phyloP scores from a whole-genome alignment of 1,140 invertebrate genomes.

The Aphelinus atriplicis region DNA sequence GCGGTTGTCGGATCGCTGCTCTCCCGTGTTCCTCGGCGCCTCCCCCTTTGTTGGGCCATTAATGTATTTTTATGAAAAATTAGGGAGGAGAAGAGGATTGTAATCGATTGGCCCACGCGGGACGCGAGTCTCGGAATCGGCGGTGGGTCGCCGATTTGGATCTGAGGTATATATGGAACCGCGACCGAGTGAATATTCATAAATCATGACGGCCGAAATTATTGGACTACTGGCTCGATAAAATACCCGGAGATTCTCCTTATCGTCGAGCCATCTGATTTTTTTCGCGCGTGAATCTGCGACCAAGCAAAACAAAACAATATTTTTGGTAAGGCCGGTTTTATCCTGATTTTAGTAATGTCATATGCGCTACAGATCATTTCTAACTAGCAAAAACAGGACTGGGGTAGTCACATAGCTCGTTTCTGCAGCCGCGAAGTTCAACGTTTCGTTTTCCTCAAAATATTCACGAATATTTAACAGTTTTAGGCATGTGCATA shows the following conservation, averaged over 20 bases:
- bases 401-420: neutral
- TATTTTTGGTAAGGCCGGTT: too few relatives aligned
- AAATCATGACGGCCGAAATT: conserved; percentile 20
- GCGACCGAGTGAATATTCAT: conserved; percentile 24
- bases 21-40: conserved; percentile 5
- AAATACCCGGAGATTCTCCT: conserved; percentile 13
- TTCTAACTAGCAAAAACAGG: neutral
- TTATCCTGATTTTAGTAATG: too few relatives aligned
- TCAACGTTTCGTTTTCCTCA: too few relatives aligned
- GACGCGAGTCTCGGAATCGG: neutral
- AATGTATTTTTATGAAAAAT: conserved; percentile 37
- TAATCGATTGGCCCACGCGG: conserved; percentile 2
- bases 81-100: conserved; percentile 11
- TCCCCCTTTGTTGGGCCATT: conserved; percentile 8
- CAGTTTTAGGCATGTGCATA: too few relatives aligned
- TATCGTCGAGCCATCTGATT: neutral
- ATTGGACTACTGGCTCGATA: neutral
- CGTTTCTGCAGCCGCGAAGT: too few relatives aligned
- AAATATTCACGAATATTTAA: too few relatives aligned
- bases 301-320: too few relatives aligned
- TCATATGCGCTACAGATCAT: too few relatives aligned
- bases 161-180: neutral
- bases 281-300: too few relatives aligned
- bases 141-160: neutral
- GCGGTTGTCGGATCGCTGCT: neutral